Conservation (phyloP, 2,888 invertebrate species). For the Torymus tubicola region DNA sequence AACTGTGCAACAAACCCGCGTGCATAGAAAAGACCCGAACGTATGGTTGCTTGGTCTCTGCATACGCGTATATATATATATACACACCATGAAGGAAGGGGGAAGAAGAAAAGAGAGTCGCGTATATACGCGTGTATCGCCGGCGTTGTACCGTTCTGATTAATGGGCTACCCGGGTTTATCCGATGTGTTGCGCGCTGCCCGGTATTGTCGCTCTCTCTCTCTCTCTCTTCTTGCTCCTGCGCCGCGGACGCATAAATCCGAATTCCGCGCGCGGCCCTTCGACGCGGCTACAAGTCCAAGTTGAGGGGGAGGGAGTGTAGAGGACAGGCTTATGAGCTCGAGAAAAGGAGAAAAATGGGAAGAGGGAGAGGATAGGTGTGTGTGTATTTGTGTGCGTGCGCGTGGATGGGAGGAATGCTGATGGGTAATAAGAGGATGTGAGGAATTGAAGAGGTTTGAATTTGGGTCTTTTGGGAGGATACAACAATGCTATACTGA, state of each 20-base stretch:
- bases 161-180: constrained; percentile 65
- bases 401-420: neutral
- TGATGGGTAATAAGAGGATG: neutral
- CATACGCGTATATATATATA: too few species aligned
- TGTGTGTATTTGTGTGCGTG: too few species aligned
- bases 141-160: constrained; percentile 66
- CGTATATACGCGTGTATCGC: constrained; percentile 52
- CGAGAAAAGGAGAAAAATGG: neutral
- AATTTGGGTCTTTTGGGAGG: too few species aligned
- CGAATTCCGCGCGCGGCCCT: constrained; percentile 58
- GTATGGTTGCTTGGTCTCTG: too few species aligned
- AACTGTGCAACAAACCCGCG: neutral
- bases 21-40: too few species aligned
- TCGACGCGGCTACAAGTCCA: constrained; percentile 25
- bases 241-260: constrained; percentile 64
- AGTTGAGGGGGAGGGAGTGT: neutral
- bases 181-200: constrained; percentile 60
- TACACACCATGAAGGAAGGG: neutral
- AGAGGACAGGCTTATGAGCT: constrained; percentile 38
- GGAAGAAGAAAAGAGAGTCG: constrained; percentile 43
- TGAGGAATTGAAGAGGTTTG: too few species aligned
- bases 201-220: constrained; percentile 62
- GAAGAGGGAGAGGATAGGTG: neutral
- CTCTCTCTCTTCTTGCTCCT: too few species aligned
- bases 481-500: too few species aligned